Conservation (phyloP, 2,797 vertebrate species). For the Dipus sagitta region DNA sequence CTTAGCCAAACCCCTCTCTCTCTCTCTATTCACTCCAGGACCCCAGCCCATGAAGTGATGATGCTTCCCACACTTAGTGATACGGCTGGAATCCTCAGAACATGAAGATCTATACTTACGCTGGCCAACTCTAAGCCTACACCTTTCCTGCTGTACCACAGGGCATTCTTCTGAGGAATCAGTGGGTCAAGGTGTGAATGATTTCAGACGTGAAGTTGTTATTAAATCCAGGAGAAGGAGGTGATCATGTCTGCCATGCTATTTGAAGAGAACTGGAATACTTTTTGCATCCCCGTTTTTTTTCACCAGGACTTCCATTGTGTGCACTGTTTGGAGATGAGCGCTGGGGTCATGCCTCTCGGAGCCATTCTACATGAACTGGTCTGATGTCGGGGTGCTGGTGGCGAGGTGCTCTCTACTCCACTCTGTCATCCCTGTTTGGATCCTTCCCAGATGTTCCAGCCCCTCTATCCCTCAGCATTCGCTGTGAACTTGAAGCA, state of each 20-base stretch:
- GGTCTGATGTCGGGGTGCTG: background rate
- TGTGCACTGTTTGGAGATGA: background rate
- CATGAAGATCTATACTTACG: background rate
- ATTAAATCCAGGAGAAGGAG: background rate
- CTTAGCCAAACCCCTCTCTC: too few relatives aligned
- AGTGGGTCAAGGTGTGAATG: background rate
- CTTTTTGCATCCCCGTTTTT: background rate
- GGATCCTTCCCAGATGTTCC: slow-evolving; percentile 46
- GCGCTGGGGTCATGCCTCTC: background rate
- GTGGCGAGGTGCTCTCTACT: background rate
- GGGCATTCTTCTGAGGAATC: background rate
- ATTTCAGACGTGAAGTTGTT: background rate
- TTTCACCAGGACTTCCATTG: background rate
- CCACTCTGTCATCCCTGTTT: slow-evolving; percentile 7
- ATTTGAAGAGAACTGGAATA: background rate
- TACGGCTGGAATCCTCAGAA: background rate
- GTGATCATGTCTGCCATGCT: background rate
- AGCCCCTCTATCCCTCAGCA: background rate
- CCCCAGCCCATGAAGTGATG: too few relatives aligned
- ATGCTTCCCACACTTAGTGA: too few relatives aligned
- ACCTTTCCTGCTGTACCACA: background rate
- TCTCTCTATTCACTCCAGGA: too few relatives aligned
- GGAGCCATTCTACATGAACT: background rate
- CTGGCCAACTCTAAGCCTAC: background rate
- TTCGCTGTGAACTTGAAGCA: slow-evolving; percentile 35